Evolutionary conservation across 2,888 invertebrate genomes (phyloP).

Genomic region (Limnephilus auricula): DNA sequence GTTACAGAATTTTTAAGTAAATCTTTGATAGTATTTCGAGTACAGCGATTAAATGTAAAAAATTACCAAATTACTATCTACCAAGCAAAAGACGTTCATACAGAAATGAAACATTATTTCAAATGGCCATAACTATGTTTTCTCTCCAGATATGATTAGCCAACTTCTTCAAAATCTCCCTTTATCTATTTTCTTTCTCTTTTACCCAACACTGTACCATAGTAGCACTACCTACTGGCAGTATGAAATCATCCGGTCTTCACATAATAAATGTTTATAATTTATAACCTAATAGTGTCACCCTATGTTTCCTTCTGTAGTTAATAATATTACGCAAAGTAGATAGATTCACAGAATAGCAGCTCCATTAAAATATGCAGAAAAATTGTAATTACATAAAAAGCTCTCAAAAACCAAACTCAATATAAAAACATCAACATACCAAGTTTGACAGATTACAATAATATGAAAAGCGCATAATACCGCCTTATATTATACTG

Average conservation of each 20-base stretch:
- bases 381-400: neutral
- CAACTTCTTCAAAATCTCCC: neutral
- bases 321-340: neutral
- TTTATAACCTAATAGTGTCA: neutral
- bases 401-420: neutral
- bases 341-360: neutral
- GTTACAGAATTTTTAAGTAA: too few relatives aligned
- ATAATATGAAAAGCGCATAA: neutral
- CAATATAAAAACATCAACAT: neutral
- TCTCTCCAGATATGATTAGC: neutral
- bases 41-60: neutral
- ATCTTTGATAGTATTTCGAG: too few relatives aligned
- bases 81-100: neutral
- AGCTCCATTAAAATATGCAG: neutral
- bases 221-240: neutral
- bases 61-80: neutral
- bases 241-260: neutral
- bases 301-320: neutral
- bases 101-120: neutral
- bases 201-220: neutral
- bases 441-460: neutral
- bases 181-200: neutral
- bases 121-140: neutral
- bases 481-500: neutral
- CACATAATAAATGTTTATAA: neutral